Evolutionary conservation across 2,888 invertebrate genomes (phyloP).

Genomic region (Smittia aterrima): DNA sequence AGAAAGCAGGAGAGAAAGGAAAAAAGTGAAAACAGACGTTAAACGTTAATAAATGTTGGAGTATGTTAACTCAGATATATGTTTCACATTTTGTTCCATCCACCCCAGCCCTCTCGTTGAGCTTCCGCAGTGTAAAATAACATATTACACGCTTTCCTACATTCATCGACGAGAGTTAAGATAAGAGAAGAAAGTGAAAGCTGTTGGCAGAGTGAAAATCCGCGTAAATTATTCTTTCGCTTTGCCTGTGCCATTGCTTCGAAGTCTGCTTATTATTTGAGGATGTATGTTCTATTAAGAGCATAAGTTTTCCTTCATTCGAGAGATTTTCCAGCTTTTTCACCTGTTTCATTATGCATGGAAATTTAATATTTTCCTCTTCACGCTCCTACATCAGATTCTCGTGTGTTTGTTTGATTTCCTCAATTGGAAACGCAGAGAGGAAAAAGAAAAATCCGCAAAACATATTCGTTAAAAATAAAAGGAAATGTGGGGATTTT

Average conservation of each 20-base stretch:
- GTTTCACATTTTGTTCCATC: not conserved
- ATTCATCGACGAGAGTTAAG: not conserved
- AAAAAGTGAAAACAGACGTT: not conserved
- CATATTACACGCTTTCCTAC: not conserved
- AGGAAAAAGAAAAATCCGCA: not conserved
- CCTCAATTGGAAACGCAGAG: not conserved
- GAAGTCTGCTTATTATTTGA: not conserved
- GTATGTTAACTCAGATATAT: constrained; percentile 19
- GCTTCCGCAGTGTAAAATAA: not conserved
- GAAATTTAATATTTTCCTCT: constrained; percentile 15
- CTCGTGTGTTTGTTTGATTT: constrained; percentile 8
- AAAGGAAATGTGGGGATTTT: not conserved
- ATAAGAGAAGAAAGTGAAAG: not conserved
- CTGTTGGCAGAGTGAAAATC: constrained; percentile 7
- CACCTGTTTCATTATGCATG: constrained; percentile 15
- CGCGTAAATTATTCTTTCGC: constrained; percentile 13
- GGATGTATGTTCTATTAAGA: not conserved
- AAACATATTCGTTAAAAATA: not conserved
- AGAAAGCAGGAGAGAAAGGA: not conserved
- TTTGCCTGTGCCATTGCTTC: not conserved
- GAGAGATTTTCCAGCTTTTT: not conserved
- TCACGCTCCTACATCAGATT: not conserved
- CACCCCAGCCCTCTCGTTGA: not conserved
- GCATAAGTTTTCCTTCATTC: constrained; percentile 4
- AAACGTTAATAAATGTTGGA: constrained; percentile 15